These are phyloP conservation scores for Podarcis lilfordi DNA, from an alignment of 2,797 vertebrate genomes.

Conservation along the genomic window DNA sequence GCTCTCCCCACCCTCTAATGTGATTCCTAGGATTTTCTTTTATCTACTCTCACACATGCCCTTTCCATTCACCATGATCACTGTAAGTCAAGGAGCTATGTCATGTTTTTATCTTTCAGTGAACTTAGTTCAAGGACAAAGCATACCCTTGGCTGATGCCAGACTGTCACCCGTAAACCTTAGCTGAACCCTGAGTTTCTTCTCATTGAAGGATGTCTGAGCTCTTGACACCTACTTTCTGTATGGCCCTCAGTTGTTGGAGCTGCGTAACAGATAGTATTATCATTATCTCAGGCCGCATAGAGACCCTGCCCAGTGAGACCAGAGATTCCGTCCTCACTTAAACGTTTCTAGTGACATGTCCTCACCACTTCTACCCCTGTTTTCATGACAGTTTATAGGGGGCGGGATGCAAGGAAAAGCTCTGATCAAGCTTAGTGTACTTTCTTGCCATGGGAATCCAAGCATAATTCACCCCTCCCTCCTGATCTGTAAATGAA, in stretches of 20 bases:
- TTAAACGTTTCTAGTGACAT: constrained; percentile 1
- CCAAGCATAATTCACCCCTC: background rate
- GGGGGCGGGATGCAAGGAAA: background rate
- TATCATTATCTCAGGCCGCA: background rate
- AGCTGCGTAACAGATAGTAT: background rate
- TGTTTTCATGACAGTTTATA: background rate
- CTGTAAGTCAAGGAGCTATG: background rate
- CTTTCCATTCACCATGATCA: background rate
- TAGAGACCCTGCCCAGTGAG: background rate
- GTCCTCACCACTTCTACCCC: background rate
- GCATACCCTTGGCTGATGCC: background rate
- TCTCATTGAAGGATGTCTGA: background rate
- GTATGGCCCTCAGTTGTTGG: background rate
- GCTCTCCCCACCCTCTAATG: background rate
- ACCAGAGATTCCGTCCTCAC: background rate
- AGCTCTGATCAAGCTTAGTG: background rate
- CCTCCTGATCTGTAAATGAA: constrained; percentile 6
- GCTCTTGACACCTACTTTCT: background rate
- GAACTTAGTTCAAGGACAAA: background rate
- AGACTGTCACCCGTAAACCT: background rate
- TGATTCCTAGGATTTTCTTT: background rate
- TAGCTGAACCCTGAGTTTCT: constrained; percentile 5
- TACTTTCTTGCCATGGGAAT: background rate
- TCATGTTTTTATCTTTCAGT: constrained; percentile 2
- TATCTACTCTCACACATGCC: background rate